Conservation (phyloP, 2,888 invertebrate genomes). For the Apotomis turbidana region DNA sequence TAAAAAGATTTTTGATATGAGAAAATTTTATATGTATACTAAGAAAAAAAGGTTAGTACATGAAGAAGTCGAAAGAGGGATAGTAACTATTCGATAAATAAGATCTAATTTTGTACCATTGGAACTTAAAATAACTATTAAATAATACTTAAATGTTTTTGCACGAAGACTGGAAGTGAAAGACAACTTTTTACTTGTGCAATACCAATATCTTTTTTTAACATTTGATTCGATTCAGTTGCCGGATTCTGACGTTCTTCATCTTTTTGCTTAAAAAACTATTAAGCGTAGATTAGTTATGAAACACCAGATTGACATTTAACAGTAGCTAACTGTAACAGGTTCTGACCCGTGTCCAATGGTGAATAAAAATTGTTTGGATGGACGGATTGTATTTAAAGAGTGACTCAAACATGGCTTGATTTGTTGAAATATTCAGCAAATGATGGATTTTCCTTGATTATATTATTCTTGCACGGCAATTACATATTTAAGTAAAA, state of each 20-base stretch:
- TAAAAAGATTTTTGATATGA: too few species aligned
- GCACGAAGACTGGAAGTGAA: conserved; percentile 25
- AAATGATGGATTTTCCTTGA: background rate
- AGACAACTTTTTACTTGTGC: conserved; percentile 29
- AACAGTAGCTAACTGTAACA: conserved; percentile 30
- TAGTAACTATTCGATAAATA: too few species aligned
- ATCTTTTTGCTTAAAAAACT: conserved; percentile 30
- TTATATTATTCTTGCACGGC: background rate
- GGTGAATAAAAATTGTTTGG: conserved; percentile 19
- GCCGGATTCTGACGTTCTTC: conserved; percentile 21
- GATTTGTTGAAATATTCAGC: background rate
- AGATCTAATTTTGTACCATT: too few species aligned
- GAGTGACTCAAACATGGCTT: background rate
- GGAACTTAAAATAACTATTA: background rate
- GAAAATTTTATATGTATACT: too few species aligned
- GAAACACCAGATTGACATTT: conserved; percentile 37
- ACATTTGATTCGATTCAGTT: conserved; percentile 24
- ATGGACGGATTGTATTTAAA: conserved; percentile 2
- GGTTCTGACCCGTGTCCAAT: conserved; percentile 31
- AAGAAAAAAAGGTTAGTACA: too few species aligned
- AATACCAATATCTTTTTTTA: conserved; percentile 36
- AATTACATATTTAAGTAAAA: background rate
- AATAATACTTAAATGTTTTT: background rate
- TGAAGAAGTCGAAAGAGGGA: too few species aligned
- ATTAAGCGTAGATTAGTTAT: conserved; percentile 33